These are phyloP conservation scores for Ichneumon xanthorius DNA, from an alignment of 2,888 invertebrate species.

Conservation along the genomic window DNA sequence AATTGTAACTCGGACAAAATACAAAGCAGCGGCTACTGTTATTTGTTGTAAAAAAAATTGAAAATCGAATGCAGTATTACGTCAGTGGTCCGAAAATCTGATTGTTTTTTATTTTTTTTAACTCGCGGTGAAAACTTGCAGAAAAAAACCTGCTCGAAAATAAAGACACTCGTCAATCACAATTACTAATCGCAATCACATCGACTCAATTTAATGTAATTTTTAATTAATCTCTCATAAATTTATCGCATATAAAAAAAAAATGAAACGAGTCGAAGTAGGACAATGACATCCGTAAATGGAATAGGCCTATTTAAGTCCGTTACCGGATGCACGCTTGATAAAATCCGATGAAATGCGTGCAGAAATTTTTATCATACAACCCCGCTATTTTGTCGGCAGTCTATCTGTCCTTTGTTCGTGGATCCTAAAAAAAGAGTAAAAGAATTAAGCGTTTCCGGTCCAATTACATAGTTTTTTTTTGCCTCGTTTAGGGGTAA, in stretches of 20 bases:
- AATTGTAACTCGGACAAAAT: not conserved
- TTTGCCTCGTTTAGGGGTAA: not conserved
- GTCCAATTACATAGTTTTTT: conserved; percentile 46
- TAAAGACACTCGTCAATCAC: no score
- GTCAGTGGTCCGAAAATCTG: not conserved
- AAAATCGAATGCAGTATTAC: not conserved
- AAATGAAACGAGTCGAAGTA: no score
- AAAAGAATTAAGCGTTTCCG: conserved; percentile 31
- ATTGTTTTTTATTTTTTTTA: not conserved
- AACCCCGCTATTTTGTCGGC: not conserved
- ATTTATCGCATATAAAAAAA: no score
- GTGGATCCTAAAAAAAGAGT: not conserved
- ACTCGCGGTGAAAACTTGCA: not conserved
- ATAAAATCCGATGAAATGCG: conserved; percentile 7
- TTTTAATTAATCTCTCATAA: no score
- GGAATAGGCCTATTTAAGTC: not conserved
- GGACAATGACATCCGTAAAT: no score
- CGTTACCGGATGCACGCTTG: not conserved
- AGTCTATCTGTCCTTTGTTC: conserved; percentile 10
- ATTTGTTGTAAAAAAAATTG: not conserved
- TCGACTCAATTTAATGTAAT: no score
- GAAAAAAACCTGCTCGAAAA: not conserved
- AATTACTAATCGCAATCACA: no score
- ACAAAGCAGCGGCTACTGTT: not conserved
- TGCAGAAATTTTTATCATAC: conserved; percentile 9